Evolutionary conservation across 2,113 vertebrate genomes (phyloP), one percentile per base, ranked within the genome.

Genomic region (Elgaria multicarinata): DNA sequence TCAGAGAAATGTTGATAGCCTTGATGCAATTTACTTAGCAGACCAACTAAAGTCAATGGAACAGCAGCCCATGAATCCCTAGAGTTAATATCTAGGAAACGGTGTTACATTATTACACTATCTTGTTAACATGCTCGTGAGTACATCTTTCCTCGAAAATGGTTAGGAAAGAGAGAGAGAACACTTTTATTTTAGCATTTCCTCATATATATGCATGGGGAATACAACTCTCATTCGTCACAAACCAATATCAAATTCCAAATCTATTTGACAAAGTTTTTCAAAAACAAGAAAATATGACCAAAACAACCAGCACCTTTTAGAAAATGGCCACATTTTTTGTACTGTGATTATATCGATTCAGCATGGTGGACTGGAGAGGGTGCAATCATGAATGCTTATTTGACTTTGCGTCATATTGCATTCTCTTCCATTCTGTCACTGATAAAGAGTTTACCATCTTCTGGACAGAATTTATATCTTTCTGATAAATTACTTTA

Each of bases 401-500:
- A 72, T 39, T 36, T 14, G 36, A 58, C 5, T 26, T 39, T 0
- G 31, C 2, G 36, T 16, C 1, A 75, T 5, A 26, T 0, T 78
- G 33, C 7, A 83, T 90, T 82, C 86, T 81, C 44, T 0, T 20
- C 4, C 24, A 78, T 89, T 42, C 80, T 71, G 36, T 50, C n/a
- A 74, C 26, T 5, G 85, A n/a, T 62, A 53, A 83, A 89, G 7
- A 79, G 39, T 76, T 88, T 88, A 84, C 26, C 12, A 22, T 78
- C 3, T 69, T 31, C 28, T 26, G 8, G 1, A 69, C 1, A 62
- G 24, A 72, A 74, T 88, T 72, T 90, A 87, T 53, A 84, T 33
- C 58, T 64, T 90, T 92, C 88, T 87, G 26, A 44, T 12, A 7
- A 78, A 28, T 31, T 58, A 26, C 58, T 87, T 77, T 46, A 66